These are phyloP conservation scores for Tachina lurida DNA, from an alignment of 2,888 invertebrate genomes.

Conservation along the genomic window DNA sequence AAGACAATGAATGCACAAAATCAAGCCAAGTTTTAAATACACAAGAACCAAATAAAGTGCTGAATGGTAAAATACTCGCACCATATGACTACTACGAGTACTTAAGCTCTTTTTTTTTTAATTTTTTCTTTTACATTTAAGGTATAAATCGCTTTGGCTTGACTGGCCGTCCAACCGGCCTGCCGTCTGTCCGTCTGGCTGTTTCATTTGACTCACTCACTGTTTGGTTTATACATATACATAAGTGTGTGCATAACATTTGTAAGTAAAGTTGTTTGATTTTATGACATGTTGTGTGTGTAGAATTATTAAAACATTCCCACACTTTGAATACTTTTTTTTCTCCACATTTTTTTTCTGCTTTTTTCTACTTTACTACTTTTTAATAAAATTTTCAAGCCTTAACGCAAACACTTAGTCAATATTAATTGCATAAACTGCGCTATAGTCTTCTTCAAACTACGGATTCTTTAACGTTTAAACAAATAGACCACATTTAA, in stretches of 20 bases:
- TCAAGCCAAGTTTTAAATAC: constrained; percentile 47
- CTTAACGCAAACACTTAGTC: constrained; percentile 49
- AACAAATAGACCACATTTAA: constrained; percentile 70
- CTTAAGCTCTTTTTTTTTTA: constrained; percentile 9
- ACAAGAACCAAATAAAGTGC: constrained; percentile 37
- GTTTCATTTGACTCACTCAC: background rate
- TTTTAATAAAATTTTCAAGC: constrained; percentile 15
- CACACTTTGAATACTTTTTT: constrained; percentile 74
- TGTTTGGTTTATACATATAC: background rate
- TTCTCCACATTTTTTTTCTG: background rate
- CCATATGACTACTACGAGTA: constrained; percentile 21
- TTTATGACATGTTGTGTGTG: constrained; percentile 72
- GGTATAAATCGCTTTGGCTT: constrained; percentile 34
- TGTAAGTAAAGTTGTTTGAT: constrained; percentile 71
- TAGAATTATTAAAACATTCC: constrained; percentile 79
- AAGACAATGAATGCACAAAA: constrained; percentile 50
- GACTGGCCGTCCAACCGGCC: background rate
- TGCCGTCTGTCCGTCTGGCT: constrained; percentile 20
- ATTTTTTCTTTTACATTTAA: constrained; percentile 16
- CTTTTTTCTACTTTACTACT: background rate
- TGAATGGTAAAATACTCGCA: constrained; percentile 8
- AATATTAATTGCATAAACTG: constrained; percentile 50
- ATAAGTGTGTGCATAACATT: constrained; percentile 52
- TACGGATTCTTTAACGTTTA: constrained; percentile 68
- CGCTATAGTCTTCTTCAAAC: constrained; percentile 23